Conservation (phyloP, 2,113 vertebrate species). For the Panthera leo region DNA sequence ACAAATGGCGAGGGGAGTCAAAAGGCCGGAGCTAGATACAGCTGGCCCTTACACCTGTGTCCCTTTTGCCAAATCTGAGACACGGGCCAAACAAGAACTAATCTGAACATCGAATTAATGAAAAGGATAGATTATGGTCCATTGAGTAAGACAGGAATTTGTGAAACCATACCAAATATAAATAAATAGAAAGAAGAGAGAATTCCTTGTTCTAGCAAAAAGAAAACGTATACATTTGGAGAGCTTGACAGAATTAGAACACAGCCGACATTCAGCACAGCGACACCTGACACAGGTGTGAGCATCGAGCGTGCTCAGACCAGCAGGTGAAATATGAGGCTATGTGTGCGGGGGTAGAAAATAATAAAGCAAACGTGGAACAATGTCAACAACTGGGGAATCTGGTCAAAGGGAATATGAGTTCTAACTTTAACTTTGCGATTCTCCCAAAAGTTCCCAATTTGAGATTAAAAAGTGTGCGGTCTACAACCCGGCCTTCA, state of each 20-base stretch:
- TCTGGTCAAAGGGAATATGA: not conserved
- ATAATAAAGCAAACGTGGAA: too few relatives aligned
- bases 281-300: fast-evolving
- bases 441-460: not conserved
- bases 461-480: not conserved
- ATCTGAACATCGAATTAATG: too few relatives aligned
- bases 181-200: not conserved
- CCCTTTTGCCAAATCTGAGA: not conserved
- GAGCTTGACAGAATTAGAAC: fast-evolving
- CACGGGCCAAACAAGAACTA: not conserved
- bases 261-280: fast-evolving
- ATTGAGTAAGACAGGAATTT: not conserved
- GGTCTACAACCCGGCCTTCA: not conserved
- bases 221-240: fast-evolving
- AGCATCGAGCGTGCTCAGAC: not conserved
- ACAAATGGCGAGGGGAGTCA: not conserved
- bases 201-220: not conserved
- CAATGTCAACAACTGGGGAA: fast-evolving
- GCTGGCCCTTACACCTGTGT: fast-evolving
- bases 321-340: fast-evolving
- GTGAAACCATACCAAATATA: not conserved
- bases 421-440: not conserved
- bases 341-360: not conserved
- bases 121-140: not conserved
- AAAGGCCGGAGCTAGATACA: fast-evolving